Conservation (phyloP, 2,888 invertebrate genomes). For the Incurvaria masculella region DNA sequence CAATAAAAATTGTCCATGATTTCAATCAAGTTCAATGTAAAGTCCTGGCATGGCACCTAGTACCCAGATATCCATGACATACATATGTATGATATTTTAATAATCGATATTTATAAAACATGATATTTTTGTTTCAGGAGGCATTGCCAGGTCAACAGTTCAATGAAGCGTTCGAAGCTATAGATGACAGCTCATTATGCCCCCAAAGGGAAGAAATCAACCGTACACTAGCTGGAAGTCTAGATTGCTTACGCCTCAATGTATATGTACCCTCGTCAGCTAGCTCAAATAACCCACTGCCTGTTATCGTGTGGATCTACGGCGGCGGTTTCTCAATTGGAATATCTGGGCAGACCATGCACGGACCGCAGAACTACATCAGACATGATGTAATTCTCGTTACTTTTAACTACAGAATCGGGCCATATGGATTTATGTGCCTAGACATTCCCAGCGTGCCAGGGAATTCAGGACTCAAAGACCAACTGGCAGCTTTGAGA, state of each 20-base stretch:
- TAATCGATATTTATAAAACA: too few relatives aligned
- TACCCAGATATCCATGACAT: too few relatives aligned
- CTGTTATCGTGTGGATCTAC: constrained; percentile 30
- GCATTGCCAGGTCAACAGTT: constrained; percentile 22
- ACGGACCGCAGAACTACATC: constrained; percentile 26
- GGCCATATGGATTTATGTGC: constrained; percentile 36
- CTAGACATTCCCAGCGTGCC: constrained; percentile 26
- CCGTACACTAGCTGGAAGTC: constrained; percentile 19
- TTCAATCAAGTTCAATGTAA: too few relatives aligned
- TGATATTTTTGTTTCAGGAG: constrained; percentile 19
- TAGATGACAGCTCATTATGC: constrained; percentile 29
- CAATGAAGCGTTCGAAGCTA: constrained; percentile 25
- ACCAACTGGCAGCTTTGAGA: constrained; percentile 27
- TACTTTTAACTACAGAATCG: constrained; percentile 28
- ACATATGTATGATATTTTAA: too few relatives aligned
- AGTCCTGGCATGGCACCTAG: too few relatives aligned
- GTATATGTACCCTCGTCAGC: constrained; percentile 26
- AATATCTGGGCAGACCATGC: constrained; percentile 17
- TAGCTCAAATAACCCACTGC: constrained; percentile 20
- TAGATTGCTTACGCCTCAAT: constrained; percentile 28
- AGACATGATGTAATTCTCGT: constrained; percentile 30
- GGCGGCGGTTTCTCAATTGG: constrained; percentile 27
- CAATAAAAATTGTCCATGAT: too few relatives aligned
- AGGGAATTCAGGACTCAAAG: constrained; percentile 35
- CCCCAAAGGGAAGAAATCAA: constrained; percentile 26